These are phyloP conservation scores for Carcina quercana DNA, from an alignment of 2,888 invertebrate genomes.

Conservation along the genomic window DNA sequence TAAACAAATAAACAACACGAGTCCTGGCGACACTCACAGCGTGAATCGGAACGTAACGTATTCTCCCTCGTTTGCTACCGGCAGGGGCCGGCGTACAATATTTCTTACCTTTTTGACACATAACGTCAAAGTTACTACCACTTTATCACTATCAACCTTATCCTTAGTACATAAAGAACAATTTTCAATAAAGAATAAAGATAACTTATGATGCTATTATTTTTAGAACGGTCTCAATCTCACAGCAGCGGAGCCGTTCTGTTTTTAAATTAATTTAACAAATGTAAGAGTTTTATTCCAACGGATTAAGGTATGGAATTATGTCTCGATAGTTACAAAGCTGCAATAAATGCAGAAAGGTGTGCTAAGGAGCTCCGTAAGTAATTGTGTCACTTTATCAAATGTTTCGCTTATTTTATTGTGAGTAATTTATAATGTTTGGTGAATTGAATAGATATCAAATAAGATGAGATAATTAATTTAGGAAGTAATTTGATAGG, in stretches of 20 bases:
- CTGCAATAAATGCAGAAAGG: too few species aligned
- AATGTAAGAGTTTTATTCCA: too few species aligned
- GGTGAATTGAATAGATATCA: conserved; percentile 53
- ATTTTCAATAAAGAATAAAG: conserved; percentile 12
- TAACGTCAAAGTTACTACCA: conserved; percentile 31
- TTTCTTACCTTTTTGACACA: conserved; percentile 48
- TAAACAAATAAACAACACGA: conserved; percentile 47
- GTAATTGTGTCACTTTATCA: conserved; percentile 50
- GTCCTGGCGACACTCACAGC: conserved; percentile 48
- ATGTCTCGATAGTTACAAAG: too few species aligned
- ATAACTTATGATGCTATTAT: conserved; percentile 19
- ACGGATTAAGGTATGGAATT: conserved; percentile 23
- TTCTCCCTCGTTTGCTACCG: conserved; percentile 44
- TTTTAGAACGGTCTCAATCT: too few species aligned
- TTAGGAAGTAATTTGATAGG: too few species aligned
- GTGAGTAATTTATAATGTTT: conserved; percentile 57
- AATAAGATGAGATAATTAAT: too few species aligned
- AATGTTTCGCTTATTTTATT: conserved; percentile 38
- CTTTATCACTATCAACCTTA: conserved; percentile 20
- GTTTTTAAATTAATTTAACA: too few species aligned
- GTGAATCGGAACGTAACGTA: conserved; percentile 54
- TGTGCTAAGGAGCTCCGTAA: conserved; percentile 29
- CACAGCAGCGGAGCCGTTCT: too few species aligned
- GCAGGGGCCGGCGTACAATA: conserved; percentile 38
- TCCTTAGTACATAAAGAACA: conserved; percentile 11